Percentiles rank a stretch among this genome's conserved stretches.
phyloP scores from a whole-genome alignment of 2,888 invertebrate species.

The Eudasyphora cyanicolor region DNA sequence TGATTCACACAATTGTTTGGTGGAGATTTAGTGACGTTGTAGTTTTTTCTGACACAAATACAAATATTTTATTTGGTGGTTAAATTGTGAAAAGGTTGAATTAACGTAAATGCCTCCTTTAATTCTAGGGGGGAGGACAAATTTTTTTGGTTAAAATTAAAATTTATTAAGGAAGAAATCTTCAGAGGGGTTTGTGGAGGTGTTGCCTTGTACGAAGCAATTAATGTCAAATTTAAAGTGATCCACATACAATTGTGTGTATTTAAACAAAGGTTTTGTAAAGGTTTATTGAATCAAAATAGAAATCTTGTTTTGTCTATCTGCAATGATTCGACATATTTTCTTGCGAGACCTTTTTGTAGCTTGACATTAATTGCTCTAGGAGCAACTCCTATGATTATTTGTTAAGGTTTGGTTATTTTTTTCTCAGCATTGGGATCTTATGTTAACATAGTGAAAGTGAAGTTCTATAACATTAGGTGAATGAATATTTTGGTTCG shows the following conservation, averaged over 20 bases:
- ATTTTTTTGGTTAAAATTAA: constrained; percentile 2
- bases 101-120: not conserved
- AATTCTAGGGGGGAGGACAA: constrained; percentile 23
- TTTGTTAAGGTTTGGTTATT: too few relatives aligned
- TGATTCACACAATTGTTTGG: constrained; percentile 7
- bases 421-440: too few relatives aligned
- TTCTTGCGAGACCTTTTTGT: too few relatives aligned
- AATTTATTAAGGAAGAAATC: not conserved
- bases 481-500: too few relatives aligned
- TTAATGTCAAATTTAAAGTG: constrained; percentile 43
- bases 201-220: constrained; percentile 31
- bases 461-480: too few relatives aligned
- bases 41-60: not conserved
- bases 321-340: too few relatives aligned
- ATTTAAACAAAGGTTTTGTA: not conserved
- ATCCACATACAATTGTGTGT: constrained; percentile 11
- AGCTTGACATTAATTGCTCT: not conserved
- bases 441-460: too few relatives aligned
- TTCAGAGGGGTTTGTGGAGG: constrained; percentile 20
- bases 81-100: constrained; percentile 24
- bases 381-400: not conserved
- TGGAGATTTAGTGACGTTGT: constrained; percentile 11
- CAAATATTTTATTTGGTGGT: constrained; percentile 29
- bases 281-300: not conserved
- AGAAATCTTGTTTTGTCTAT: not conserved